phyloP scores from a whole-genome alignment of 2,888 invertebrate species.

The Leucozona laternaria region DNA sequence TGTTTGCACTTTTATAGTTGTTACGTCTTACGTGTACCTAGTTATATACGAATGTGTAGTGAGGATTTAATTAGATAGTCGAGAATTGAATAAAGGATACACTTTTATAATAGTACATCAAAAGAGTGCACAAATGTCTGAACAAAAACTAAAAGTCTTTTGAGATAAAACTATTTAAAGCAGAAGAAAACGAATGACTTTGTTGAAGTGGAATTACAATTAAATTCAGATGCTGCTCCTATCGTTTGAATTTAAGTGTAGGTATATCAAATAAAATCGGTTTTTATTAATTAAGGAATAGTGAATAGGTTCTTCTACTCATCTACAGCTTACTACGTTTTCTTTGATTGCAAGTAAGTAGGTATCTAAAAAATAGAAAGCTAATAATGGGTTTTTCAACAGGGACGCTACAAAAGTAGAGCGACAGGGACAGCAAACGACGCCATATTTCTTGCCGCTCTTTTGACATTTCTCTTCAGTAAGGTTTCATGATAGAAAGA shows the following conservation, averaged over 20 bases:
- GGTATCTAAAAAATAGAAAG: too few relatives aligned
- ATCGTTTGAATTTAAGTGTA: not conserved
- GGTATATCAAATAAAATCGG: not conserved
- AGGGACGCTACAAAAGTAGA: too few relatives aligned
- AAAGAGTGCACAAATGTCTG: not conserved
- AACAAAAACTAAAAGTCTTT: not conserved
- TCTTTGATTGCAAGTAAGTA: not conserved
- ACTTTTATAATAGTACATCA: not conserved
- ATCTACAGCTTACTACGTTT: not conserved
- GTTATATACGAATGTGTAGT: not conserved
- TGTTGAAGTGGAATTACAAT: not conserved
- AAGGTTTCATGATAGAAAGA: too few relatives aligned
- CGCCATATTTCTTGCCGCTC: too few relatives aligned
- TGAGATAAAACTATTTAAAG: not conserved
- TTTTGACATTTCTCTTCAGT: too few relatives aligned
- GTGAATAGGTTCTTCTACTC: not conserved
- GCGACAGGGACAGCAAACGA: too few relatives aligned
- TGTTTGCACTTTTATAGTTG: not conserved
- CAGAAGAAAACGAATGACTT: not conserved
- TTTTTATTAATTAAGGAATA: not conserved
- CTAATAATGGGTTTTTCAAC: too few relatives aligned
- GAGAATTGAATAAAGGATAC: constrained; percentile 22
- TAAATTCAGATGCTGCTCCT: not conserved
- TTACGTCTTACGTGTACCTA: not conserved
- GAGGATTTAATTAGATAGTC: constrained; percentile 58